Conservation (phyloP, 2,797 vertebrate genomes). For the Clarias laeviceps region DNA sequence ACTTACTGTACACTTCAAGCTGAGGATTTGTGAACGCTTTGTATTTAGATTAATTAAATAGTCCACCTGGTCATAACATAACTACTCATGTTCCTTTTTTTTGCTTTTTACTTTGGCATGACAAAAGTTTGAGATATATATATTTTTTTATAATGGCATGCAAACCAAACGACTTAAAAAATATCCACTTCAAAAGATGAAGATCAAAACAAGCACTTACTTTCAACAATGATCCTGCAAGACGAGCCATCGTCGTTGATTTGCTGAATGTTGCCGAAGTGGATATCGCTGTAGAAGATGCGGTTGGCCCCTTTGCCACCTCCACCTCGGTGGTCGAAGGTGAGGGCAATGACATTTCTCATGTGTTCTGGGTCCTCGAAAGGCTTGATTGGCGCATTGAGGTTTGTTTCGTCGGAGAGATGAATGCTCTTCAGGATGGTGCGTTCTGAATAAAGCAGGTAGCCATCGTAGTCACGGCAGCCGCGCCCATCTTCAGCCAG, state of each 20-base stretch:
- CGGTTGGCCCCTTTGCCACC: slow-evolving; percentile 87
- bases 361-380: slow-evolving; percentile 96
- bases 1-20: background rate
- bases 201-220: slow-evolving; percentile 74
- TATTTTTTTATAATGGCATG: background rate
- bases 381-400: slow-evolving; percentile 93
- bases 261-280: slow-evolving; percentile 98
- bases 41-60: background rate
- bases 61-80: background rate
- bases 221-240: slow-evolving; percentile 91
- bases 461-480: slow-evolving; percentile 93
- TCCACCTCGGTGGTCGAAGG: slow-evolving; percentile 89
- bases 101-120: background rate
- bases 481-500: slow-evolving; percentile 84
- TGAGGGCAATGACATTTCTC: slow-evolving; percentile 96
- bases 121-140: background rate
- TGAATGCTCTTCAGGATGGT: slow-evolving; percentile 98
- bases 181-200: background rate
- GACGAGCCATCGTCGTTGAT: slow-evolving; percentile 89
- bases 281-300: slow-evolving; percentile 97
- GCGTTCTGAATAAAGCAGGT: slow-evolving; percentile 94
- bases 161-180: background rate
- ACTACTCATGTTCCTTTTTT: background rate
- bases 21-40: background rate
- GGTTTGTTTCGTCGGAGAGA: slow-evolving; percentile 95